Base-by-base conservation (phyloP, 2,797 vertebrate genomes). In the Danio aesculapii region DNA sequence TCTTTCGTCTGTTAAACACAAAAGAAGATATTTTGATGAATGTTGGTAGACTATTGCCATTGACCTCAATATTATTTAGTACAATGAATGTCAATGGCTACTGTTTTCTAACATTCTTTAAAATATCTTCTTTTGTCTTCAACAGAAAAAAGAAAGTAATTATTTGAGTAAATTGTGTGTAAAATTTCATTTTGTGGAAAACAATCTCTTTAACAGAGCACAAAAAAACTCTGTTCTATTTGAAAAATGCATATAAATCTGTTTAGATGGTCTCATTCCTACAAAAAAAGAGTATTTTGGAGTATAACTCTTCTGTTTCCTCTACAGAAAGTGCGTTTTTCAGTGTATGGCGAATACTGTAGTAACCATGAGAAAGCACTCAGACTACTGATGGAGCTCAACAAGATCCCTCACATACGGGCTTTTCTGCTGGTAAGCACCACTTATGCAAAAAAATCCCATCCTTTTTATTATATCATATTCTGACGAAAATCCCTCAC, bases 341-440 rank as follows among this genome's bases (percentile, higher is more conserved):
- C 96, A 0, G 97, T 99, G 9, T 99, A 99, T 0, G 95, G 98
- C 59, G 98, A 99, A 81, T 99, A 99, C 88, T 99, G 98, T 91
- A 98, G 98, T 88, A 99, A 99, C 91, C 98, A 99, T 0, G 98
- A 99, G 93, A 99, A 99, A 91, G 98, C 98, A 75, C 91, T 99
- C 88, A 90, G 97, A 74, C 95, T 99, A 81, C 93, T 99, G 74
- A 95, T 99, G 94, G 98, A 99, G 86, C 93, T 99, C 55, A 99
- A 99, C 94, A 99, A 99, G 94, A 95, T 97, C 87, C 95, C 97
- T 4, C 84, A 95, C 43, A 95, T 97, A 86, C 95, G 98, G 57
- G 96, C 98, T 87, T 99, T 98, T 91, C 92, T 99, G 2, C 86
- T 99, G 97, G 98, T 99, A 90, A 97, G 96, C 21, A 53, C 59